Evolutionary conservation across 2,888 invertebrate genomes (phyloP).

Genomic region (Deladenus siricidicola): DNA sequence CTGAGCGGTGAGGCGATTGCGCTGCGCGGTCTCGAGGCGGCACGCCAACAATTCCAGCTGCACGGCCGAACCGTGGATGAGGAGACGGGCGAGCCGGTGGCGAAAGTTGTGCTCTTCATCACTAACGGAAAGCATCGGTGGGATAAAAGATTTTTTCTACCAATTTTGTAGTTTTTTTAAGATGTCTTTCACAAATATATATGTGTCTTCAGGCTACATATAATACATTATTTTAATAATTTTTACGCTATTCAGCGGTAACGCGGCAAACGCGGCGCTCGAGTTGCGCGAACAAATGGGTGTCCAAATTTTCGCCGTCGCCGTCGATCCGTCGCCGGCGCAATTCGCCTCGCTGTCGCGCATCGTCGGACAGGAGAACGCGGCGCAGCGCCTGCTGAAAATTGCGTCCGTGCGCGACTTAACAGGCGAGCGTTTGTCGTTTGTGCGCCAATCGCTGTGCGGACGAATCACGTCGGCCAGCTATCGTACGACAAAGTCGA

Average conservation of each 20-base stretch:
- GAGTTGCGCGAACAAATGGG: slow-evolving; percentile 43
- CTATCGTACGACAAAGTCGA: background rate
- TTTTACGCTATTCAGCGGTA: slow-evolving; percentile 39
- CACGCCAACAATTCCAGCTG: slow-evolving; percentile 47
- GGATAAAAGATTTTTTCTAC: background rate
- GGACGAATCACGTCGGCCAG: slow-evolving; percentile 26
- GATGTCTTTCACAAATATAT: background rate
- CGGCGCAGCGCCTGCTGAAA: slow-evolving; percentile 26
- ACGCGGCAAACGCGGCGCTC: slow-evolving; percentile 45
- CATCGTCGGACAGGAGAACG: slow-evolving; percentile 34
- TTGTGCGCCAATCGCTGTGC: slow-evolving; percentile 28
- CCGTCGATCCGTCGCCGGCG: slow-evolving; percentile 39
- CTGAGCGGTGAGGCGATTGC: slow-evolving; percentile 43
- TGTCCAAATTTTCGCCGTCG: slow-evolving; percentile 46
- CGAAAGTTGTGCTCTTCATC: slow-evolving; percentile 45
- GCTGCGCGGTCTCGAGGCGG: slow-evolving; percentile 49
- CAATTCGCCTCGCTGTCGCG: slow-evolving; percentile 38
- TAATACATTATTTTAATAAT: background rate
- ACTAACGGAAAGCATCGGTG: slow-evolving; percentile 48
- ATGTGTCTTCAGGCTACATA: background rate
- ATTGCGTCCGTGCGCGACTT: slow-evolving; percentile 29
- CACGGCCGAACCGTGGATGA: slow-evolving; percentile 34
- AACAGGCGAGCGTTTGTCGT: slow-evolving; percentile 18
- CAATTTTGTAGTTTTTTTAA: background rate
- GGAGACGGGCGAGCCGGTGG: slow-evolving; percentile 28